These are phyloP conservation scores for Nemoura dubitans DNA, from an alignment of 2,888 invertebrate species.

Conservation along the genomic window DNA sequence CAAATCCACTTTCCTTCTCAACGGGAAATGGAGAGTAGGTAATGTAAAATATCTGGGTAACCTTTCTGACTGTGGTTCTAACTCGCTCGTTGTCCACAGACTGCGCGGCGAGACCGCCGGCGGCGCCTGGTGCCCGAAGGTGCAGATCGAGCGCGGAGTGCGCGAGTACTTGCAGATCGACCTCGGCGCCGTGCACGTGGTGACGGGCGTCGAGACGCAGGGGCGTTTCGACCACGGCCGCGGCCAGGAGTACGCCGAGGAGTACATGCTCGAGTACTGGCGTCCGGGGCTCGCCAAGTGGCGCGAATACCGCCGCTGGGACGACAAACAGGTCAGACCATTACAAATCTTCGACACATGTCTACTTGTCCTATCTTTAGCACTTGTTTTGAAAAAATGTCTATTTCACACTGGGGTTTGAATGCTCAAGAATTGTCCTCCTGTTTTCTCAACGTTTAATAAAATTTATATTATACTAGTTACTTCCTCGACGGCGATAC, in stretches of 20 bases:
- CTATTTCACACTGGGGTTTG: too few species aligned
- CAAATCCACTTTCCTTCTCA: too few species aligned
- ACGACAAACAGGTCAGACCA: conserved; percentile 69
- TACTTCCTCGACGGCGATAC: too few species aligned
- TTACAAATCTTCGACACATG: too few species aligned
- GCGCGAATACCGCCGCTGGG: conserved; percentile 72
- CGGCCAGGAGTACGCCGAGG: conserved; percentile 78
- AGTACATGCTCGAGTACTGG: conserved; percentile 76
- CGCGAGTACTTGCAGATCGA: conserved; percentile 76
- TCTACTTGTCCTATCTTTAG: too few species aligned
- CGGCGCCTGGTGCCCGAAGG: conserved; percentile 82
- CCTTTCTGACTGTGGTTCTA: too few species aligned
- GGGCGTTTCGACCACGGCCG: conserved; percentile 79
- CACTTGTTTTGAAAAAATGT: too few species aligned
- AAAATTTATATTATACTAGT: too few species aligned
- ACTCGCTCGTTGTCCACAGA: conserved; percentile 59
- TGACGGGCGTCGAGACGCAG: conserved; percentile 79
- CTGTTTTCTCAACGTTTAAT: too few species aligned
- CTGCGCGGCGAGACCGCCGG: conserved; percentile 74
- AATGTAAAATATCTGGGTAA: too few species aligned
- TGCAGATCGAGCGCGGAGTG: conserved; percentile 69
- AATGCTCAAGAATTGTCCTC: too few species aligned
- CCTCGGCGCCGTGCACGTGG: conserved; percentile 67
- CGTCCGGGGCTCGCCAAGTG: conserved; percentile 69
- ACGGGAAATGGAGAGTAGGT: too few species aligned